Evolutionary conservation across 2,888 invertebrate species (phyloP), one percentile per base, ranked within the genome.

Genomic region (Periphyllus acericola): DNA sequence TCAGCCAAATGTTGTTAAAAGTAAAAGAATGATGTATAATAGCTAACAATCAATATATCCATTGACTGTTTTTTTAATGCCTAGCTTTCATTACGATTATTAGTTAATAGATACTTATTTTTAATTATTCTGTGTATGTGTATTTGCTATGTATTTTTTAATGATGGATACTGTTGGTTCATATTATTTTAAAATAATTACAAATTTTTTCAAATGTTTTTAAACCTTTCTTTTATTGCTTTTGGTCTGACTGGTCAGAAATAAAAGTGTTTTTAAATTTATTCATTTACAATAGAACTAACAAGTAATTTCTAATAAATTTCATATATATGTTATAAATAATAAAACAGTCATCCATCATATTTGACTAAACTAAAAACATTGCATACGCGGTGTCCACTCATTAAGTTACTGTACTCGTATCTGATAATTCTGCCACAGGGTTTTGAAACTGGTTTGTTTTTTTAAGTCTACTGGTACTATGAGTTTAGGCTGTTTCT

Each of bases 51-150:
- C 14, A n/a, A 4, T 60, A n/a, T 46, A 17, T 83, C 29, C 25
- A 32, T 32, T n/a, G 84, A 40, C 84, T 85, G 76, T 84, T 81
- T 75, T 87, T 52, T 80, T 80, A 87, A 87, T 40, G 1, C n/a
- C 87, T 80, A 72, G 87, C 87, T 87, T 87, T 80, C 60, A 79
- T 79, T 40, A 29, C 11, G 17, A 72, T 87, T 74, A 81, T 81
- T 81, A 86, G 71, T 86, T 46, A 40, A 9, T 40, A 40, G 6
- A n/a, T 72, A 66, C 25, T 80, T 66, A 81, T 60, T 80, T 81
- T 71, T 74, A 74, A 80, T 5, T 80, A 72, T 11, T 78, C 25
- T 19, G 36, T 83, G 40, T 74, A 85, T 85, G 76, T 85, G 68
- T 78, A 55, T 60, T 55, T 74, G 66, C 46, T 78, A 52, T 34